Base-by-base conservation (phyloP, 2,113 vertebrate species). In the Neotoma lepida region DNA sequence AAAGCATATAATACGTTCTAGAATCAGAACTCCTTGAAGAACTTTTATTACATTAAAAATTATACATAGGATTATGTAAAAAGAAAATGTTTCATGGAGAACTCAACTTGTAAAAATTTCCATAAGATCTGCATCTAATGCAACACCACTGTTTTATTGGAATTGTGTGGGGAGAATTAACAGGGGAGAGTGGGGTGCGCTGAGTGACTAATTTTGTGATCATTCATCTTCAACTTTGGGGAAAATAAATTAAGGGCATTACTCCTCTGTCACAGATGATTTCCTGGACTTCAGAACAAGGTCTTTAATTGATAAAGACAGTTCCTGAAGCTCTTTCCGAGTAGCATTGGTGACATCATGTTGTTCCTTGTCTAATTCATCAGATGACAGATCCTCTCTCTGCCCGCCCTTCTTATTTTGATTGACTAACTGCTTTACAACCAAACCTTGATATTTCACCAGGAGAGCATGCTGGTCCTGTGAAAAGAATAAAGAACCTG, bases 381-480 rank as follows among this genome's bases (percentile, higher is more conserved):
- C 96, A 78, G 63, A 95, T n/a, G 94, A 77, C 22, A 87, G 85
- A 51, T 98, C 92, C n/a, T 97, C 98, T 56, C 88, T 98, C 8
- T 98, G 98, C 68, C 98, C 99, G 89, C 96, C 97, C 96, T 98
- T 99, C 97, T 99, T 99, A 92, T 97, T 98, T 80, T 99, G 99
- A 92, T 95, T 98, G 74, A 99, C 98, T 97, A 99, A 94, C 71
- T 99, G 99, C 96, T 99, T 99, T 97, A 99, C 99, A 95, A 99
- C 99, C 97, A 99, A 98, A 80, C 98, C 97, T 94, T 99, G 99
- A 95, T 99, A 99, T 66, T 98, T 97, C 20, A 98, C 97, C 96
- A 99, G 97, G 88, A 99, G 98, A 46, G 98, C 98, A 97, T 99
- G 98, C 81, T 99, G 99, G 96, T 99, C 99, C 99, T 99, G 96